Percentiles rank a stretch among this genome's conserved stretches.
Evolutionary conservation across 2,113 vertebrate species (phyloP).

Genomic region (Petromus typicus): DNA sequence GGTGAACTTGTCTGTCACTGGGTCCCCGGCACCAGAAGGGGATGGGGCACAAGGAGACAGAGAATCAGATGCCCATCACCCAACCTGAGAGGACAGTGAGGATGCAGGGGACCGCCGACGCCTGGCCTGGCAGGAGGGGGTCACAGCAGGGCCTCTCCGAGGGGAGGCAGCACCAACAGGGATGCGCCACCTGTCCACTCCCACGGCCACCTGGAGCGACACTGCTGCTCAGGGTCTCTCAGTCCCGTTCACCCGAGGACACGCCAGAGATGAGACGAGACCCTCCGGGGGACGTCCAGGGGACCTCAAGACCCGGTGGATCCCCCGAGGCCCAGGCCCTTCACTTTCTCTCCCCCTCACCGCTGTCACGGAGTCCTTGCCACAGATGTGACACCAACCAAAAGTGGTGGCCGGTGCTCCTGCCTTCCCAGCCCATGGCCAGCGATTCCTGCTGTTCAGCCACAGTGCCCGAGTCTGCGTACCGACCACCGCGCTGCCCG

Average conservation of each 20-base stretch:
- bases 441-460: neutral
- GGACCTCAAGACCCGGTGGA: neutral
- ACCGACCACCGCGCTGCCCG: too few species aligned
- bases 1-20: conserved; percentile 97
- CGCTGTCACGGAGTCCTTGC: neutral
- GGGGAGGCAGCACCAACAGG: neutral
- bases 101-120: too few species aligned
- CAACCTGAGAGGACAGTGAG: neutral
- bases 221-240: neutral
- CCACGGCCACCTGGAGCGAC: neutral
- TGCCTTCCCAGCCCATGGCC: neutral
- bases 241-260: neutral
- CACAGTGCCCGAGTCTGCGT: neutral
- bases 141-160: neutral
- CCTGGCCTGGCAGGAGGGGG: neutral
- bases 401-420: neutral
- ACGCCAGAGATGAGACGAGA: neutral
- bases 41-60: neutral
- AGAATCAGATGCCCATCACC: neutral
- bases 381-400: neutral
- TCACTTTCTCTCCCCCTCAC: too few species aligned
- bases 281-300: neutral
- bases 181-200: neutral
- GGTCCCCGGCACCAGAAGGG: neutral
- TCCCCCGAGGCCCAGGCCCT: too few species aligned